phyloP scores from a whole-genome alignment of 2,888 invertebrate species.

The Apamea crenata region DNA sequence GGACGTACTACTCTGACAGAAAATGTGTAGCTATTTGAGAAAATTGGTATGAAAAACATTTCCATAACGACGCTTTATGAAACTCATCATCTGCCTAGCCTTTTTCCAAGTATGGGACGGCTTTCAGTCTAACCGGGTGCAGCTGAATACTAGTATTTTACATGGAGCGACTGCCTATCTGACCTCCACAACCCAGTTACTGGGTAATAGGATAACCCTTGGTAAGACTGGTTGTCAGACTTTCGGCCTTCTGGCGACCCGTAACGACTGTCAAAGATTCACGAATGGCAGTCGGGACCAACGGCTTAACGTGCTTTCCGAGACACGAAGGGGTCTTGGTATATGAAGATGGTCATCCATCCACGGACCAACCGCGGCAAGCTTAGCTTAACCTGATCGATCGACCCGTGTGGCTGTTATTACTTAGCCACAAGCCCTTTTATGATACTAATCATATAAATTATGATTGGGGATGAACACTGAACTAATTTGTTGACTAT shows the following conservation, averaged over 20 bases:
- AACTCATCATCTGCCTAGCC: neutral
- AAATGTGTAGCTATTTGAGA: neutral
- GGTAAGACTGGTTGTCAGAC: neutral
- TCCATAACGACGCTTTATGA: neutral
- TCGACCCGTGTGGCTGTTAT: neutral
- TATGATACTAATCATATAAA: neutral
- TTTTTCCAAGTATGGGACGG: neutral
- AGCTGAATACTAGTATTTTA: neutral
- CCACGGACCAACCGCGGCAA: neutral
- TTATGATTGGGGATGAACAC: neutral
- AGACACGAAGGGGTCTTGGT: too few relatives aligned
- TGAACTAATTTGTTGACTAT: conserved; percentile 5
- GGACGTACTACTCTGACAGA: neutral
- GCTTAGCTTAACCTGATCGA: neutral
- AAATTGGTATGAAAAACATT: neutral
- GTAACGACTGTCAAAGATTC: neutral
- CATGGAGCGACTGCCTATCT: neutral
- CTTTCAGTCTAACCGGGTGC: neutral
- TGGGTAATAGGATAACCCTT: neutral
- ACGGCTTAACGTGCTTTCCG: too few relatives aligned
- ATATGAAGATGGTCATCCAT: neutral
- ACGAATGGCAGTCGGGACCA: neutral
- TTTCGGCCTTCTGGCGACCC: neutral
- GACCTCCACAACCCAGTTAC: neutral
- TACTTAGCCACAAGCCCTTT: neutral